Conservation (phyloP, 2,888 invertebrate species). For the Erynnis tages region DNA sequence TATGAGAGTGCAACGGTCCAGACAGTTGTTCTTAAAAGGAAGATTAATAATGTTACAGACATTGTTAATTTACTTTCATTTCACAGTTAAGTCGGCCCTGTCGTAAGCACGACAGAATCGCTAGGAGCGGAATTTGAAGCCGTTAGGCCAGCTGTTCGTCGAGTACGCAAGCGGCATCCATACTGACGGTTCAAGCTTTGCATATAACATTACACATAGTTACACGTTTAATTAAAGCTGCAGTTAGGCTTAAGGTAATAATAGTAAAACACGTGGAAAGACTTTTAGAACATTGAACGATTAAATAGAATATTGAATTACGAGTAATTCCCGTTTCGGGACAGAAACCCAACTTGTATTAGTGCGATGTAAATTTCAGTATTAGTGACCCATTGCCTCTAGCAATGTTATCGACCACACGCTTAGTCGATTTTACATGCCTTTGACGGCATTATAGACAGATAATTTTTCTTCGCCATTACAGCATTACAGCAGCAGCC, state of each 20-base stretch:
- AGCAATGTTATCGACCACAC: no score
- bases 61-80: conserved; percentile 27
- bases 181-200: conserved; percentile 19
- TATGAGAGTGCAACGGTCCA: conserved; percentile 10
- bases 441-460: no score
- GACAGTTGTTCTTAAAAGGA: conserved; percentile 23
- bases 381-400: no score
- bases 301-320: no score
- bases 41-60: conserved; percentile 21
- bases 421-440: no score
- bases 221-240: conserved; percentile 12
- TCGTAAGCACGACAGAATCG: conserved; percentile 25
- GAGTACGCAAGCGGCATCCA: conserved; percentile 22
- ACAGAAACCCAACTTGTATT: no score
- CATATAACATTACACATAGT: conserved; percentile 17
- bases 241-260: neutral
- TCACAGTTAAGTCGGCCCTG: conserved; percentile 25
- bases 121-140: conserved; percentile 26
- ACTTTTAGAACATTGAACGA: no score
- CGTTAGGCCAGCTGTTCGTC: conserved; percentile 20
- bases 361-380: no score
- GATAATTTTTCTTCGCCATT: no score
- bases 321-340: no score
- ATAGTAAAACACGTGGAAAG: neutral
- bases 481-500: no score